Evolutionary conservation across 2,888 invertebrate species (phyloP), one percentile per base, ranked within the genome.

Genomic region (Hyppa rectilinea): DNA sequence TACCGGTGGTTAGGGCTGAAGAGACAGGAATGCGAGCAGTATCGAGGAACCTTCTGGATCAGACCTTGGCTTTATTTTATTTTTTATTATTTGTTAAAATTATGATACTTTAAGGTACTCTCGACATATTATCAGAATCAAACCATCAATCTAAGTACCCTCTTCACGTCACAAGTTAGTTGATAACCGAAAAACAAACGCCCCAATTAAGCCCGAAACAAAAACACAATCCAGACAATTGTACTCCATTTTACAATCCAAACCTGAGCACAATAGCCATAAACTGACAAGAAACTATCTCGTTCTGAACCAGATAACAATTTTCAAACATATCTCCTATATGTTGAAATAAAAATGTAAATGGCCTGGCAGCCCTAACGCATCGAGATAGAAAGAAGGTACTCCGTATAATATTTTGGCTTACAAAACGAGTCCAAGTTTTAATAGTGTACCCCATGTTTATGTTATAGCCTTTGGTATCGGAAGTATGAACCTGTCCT

Each of bases 331-430:
- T 87, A 88, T 78, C 85, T 88, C 87, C 80, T 82, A 81, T 76
- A 74, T 77, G 87, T 87, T 90, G 91, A 92, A 90, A 93, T 92
- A 93, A 92, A 93, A 93, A 93, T 94, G 94, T 90, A 92, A 94
- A 94, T 93, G 80, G 70, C 79, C 74, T 90, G 95, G 90, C 94
- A 96, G 83, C 95, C 95, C 95, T 95, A 86, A 89, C 87, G 83
- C 81, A 82, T 73, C 82, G 87, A 92, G 93, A 94, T 93, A 94
- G 92, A 94, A 88, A 90, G 90, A 94, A 94, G 95, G 95, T 95
- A 92, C 91, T 90, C 92, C 92, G 95, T 94, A 95, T 95, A 95
- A 95, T 96, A 96, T 95, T 95, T 96, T 93, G 95, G 95, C 95
- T 95, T 91, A 94, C 95, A 93, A 91, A 95, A 95, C 94, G 95